phyloP scores from a whole-genome alignment of 2,888 invertebrate species.

The Ecliptopera silaceata region DNA sequence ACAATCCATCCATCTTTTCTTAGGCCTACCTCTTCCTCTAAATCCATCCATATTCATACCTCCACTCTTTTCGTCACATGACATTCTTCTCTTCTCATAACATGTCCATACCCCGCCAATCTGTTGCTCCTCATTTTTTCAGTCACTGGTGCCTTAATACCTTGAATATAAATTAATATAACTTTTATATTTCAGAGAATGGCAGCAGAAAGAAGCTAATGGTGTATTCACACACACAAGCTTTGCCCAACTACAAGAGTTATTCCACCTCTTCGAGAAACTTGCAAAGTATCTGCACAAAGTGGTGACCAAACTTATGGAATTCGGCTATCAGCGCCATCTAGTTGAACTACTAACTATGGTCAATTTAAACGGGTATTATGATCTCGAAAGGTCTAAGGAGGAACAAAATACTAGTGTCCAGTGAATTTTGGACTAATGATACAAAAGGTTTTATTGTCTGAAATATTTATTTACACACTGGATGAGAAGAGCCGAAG shows the following conservation, averaged over 20 bases:
- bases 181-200: conserved; percentile 71
- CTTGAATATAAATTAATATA: too few species aligned
- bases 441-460: background rate
- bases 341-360: conserved; percentile 85
- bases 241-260: conserved; percentile 80
- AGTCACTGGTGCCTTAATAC: too few species aligned
- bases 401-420: conserved; percentile 53
- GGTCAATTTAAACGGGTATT: conserved; percentile 86
- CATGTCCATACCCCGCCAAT: too few species aligned
- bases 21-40: too few species aligned
- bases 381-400: conserved; percentile 64
- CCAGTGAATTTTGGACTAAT: conserved; percentile 23
- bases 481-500: too few species aligned
- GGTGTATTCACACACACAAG: conserved; percentile 82
- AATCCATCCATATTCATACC: too few species aligned
- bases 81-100: too few species aligned
- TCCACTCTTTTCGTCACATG: too few species aligned
- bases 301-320: conserved; percentile 84
- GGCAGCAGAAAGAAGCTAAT: conserved; percentile 76
- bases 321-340: conserved; percentile 86
- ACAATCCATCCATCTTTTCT: too few species aligned
- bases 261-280: conserved; percentile 84
- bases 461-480: too few species aligned
- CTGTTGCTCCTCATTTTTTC: too few species aligned
- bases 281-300: conserved; percentile 84